Percentiles rank a stretch among this genome's conserved stretches.
Conservation (phyloP, 2,888 invertebrate species). For the Onchidella celtica region DNA sequence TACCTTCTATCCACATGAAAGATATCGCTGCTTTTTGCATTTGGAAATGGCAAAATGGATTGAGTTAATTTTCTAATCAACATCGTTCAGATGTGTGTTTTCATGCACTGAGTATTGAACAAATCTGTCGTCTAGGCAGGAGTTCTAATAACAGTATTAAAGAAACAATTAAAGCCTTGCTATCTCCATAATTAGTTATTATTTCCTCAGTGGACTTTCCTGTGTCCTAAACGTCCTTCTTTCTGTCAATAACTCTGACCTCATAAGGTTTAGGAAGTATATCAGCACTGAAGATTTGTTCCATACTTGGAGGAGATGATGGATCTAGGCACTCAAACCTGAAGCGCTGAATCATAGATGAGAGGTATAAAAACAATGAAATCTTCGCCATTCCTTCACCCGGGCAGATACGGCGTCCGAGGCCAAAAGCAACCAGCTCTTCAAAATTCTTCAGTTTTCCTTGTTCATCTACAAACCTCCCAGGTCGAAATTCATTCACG, state of each 20-base stretch:
- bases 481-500: constrained; percentile 42
- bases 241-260: constrained; percentile 20
- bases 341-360: constrained; percentile 45
- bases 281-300: not conserved
- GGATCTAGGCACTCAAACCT: not conserved
- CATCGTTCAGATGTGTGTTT: no score
- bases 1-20: no score
- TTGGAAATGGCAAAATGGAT: no score
- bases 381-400: constrained; percentile 31
- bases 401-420: constrained; percentile 13
- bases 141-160: no score
- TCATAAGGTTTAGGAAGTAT: constrained; percentile 10
- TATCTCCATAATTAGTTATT: no score
- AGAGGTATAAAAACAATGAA: constrained; percentile 17
- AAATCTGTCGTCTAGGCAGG: no score
- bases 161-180: no score
- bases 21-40: no score
- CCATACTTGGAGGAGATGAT: constrained; percentile 1
- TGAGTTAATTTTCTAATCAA: no score
- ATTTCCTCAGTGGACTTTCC: no score
- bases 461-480: constrained; percentile 56
- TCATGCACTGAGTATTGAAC: no score
- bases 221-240: not conserved
- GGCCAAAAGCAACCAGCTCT: constrained; percentile 34
- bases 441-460: constrained; percentile 43